phyloP scores from a whole-genome alignment of 2,113 vertebrate genomes.

The Melanotaenia duboulayi region DNA sequence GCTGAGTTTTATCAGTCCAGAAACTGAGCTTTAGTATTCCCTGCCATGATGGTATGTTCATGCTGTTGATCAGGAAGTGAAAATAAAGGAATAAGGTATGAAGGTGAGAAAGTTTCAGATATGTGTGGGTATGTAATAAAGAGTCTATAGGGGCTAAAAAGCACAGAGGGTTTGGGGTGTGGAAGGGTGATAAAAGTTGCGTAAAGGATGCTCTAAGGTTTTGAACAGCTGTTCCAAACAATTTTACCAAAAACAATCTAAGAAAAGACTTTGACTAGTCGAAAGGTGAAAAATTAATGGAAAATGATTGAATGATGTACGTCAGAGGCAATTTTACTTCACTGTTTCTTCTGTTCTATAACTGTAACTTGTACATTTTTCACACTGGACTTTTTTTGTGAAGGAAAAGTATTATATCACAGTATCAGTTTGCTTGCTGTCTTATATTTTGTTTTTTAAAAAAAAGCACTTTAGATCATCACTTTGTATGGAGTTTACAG shows the following conservation, averaged over 20 bases:
- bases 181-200: slow-evolving; percentile 46
- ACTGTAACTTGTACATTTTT: slow-evolving; percentile 39
- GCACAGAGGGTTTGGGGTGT: slow-evolving; percentile 56
- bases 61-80: slow-evolving; percentile 64
- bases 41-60: slow-evolving; percentile 17
- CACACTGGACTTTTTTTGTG: slow-evolving; percentile 68
- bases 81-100: slow-evolving; percentile 56
- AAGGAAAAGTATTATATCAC: slow-evolving; percentile 61
- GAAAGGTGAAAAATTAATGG: slow-evolving; percentile 29
- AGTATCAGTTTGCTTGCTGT: slow-evolving; percentile 56
- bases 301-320: slow-evolving; percentile 3
- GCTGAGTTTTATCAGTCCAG: slow-evolving; percentile 78
- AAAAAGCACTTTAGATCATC: slow-evolving; percentile 76
- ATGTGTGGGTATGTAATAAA: slow-evolving; percentile 38
- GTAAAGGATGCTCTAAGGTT: slow-evolving; percentile 40
- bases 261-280: slow-evolving; percentile 28
- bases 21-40: slow-evolving; percentile 47
- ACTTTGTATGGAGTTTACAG: slow-evolving; percentile 63
- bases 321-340: slow-evolving; percentile 24
- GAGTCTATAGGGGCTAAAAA: slow-evolving; percentile 30
- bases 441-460: slow-evolving; percentile 30
- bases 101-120: slow-evolving; percentile 63
- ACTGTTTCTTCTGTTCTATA: slow-evolving; percentile 26
- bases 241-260: slow-evolving; percentile 62
- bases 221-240: slow-evolving; percentile 39